Base-by-base conservation (phyloP, 2,113 vertebrate genomes). In the Esox niger region DNA sequence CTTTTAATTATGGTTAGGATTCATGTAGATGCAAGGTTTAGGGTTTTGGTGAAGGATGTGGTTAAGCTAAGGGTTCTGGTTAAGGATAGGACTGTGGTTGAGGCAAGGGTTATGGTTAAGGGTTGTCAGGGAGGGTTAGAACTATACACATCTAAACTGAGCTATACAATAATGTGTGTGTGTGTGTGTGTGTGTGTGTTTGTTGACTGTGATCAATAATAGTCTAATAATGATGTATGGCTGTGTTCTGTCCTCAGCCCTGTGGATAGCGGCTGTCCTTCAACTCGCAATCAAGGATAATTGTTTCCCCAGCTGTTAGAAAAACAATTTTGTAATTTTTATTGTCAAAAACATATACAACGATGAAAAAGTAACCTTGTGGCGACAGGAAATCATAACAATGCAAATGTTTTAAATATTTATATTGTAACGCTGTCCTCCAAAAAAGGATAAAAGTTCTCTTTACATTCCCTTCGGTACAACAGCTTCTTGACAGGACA, bases 161-260 rank as follows among this genome's bases (percentile, higher is more conserved):
- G n/a, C 17, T 52, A n/a, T n/a, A n/a, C n/a, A n/a, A n/a, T 52
- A 85, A 83, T 77, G 79, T 81, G 79, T 80, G 80, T 43, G 71
- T 65, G 43, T 65, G 79, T 65, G 59, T 84, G 80, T 75, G 67
- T 61, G 70, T 47, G 77, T 82, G 62, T 52, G 43, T 65, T 32
- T 78, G 80, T 86, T 81, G 80, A 83, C 80, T 74, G 70, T 86
- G 84, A 87, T 88, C 88, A 87, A 88, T 82, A 74, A 88, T 82
- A 74, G 65, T 81, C 79, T 85, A 86, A 89, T 88, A 87, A 82
- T 88, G 88, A 89, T 82, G 79, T 79, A 85, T 82, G 71, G 79
- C 77, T 81, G 29, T 74, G 77, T 75, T 75, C 64, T 72, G 74
- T 77, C 69, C 64, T 43, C 77, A 78, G 80, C 82, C 81, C 83